Base-by-base conservation (phyloP, 2,113 vertebrate species). In the Myiagra hebetior region DNA sequence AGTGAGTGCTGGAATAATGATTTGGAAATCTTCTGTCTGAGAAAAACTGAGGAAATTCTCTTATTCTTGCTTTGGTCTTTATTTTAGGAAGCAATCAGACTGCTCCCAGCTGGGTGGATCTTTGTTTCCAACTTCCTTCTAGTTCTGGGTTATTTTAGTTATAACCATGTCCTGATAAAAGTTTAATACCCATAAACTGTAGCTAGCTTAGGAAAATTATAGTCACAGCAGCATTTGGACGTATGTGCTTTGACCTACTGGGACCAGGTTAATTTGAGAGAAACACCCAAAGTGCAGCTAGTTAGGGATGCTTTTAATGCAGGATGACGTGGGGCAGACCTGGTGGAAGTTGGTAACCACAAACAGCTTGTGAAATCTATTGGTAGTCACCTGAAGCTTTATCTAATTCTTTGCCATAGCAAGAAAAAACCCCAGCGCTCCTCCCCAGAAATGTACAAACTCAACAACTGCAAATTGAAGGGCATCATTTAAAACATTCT, bases 81-180 rank as follows among this genome's bases (percentile, higher is more conserved):
- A 95, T 95, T 95, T 97, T 89, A 95, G 78, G 87, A 95, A 97
- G 91, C 87, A 95, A 89, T 87, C 65, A 93, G 93, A 70, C 44
- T 79, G 37, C 41, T 95, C 84, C 65, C 87, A 94, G 62, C 53
- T 91, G 94, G 84, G 80, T 83, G 87, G 62, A 57, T 91, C 87
- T 95, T 93, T 94, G 35, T 93, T 96, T 94, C 84, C 67, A 42
- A 73, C 70, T 76, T 95, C 67, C 37, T 50, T 75, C 70, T 91
- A 80, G 30, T 65, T 23, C 37, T 87, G 47, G 46, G 41, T 57
- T 95, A 92, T 93, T 95, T 95, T 81, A 75, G 68, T 89, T 78
- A 30, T 50, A 88, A 70, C 19, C 62, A 24, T 63, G 26, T 81
- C 56, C 76, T 65, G 69, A 92, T 88, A 91, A 70, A 91, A 72